Percentiles rank a stretch among this genome's conserved stretches.
phyloP scores from a whole-genome alignment of 64 coral and sea anemone genomes.

The Hydrozoanthus tunicans region DNA sequence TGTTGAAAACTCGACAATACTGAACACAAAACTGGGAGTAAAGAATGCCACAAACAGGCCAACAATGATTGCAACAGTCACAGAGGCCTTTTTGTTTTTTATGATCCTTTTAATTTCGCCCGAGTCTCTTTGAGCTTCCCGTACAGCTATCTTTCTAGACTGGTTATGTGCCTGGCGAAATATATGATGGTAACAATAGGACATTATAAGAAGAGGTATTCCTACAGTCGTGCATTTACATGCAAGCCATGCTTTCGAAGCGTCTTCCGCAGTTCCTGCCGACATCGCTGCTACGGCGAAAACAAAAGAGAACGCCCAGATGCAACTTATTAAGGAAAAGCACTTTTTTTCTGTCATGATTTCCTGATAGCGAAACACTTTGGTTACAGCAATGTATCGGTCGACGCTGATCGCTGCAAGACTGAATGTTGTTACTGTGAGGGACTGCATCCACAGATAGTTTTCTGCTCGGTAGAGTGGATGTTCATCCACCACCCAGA shows the following conservation, averaged over 20 bases:
- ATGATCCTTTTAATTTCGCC: background rate
- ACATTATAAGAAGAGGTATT: background rate
- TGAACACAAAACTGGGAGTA: constrained; percentile 3
- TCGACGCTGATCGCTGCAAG: background rate
- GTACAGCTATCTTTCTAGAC: background rate
- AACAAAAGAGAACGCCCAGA: background rate
- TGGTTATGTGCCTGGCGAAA: constrained; percentile 2
- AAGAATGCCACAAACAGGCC: background rate
- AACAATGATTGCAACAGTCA: constrained; percentile 13
- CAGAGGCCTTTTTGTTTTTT: constrained; percentile 30
- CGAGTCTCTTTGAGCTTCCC: background rate
- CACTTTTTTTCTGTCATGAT: background rate
- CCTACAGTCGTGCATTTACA: background rate
- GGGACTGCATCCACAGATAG: background rate
- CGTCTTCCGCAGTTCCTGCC: background rate
- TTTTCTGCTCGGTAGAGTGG: background rate
- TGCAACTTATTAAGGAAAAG: background rate
- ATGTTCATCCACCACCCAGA: background rate
- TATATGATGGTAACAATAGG: constrained; percentile 21
- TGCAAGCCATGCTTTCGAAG: background rate
- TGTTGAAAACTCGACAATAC: constrained; percentile 3
- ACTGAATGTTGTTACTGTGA: background rate
- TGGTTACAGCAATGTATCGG: background rate
- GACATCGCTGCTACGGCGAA: background rate
- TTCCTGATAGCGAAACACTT: background rate